Evolutionary conservation across 1,140 invertebrate genomes (phyloP).

Genomic region (Archegozetes longisetosus): DNA sequence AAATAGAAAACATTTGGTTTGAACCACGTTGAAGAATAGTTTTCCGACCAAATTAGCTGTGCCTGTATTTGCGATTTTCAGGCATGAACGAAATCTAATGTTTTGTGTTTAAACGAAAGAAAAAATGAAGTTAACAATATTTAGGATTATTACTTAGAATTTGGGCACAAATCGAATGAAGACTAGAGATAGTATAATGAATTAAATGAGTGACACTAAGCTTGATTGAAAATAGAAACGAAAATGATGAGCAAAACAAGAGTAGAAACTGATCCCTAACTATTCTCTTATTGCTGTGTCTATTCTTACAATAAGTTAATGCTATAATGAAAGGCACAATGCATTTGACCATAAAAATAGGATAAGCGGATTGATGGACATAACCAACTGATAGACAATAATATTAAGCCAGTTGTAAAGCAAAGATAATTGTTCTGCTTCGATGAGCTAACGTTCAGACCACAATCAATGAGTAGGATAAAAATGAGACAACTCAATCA

Average conservation of each 20-base stretch:
- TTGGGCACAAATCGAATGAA: too few relatives aligned
- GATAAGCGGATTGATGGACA: not conserved
- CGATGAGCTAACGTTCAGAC: not conserved
- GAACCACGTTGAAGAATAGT: constrained; percentile 81
- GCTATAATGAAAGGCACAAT: not conserved
- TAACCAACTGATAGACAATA: not conserved
- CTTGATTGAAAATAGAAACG: too few relatives aligned
- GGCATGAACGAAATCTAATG: constrained; percentile 68
- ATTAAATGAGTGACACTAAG: too few relatives aligned
- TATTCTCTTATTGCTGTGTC: not conserved
- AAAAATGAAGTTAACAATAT: too few relatives aligned
- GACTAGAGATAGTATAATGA: too few relatives aligned
- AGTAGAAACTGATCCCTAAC: too few relatives aligned
- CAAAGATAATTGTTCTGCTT: not conserved
- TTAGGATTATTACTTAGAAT: too few relatives aligned
- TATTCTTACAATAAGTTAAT: not conserved
- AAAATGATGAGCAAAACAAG: too few relatives aligned
- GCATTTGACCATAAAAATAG: constrained; percentile 1
- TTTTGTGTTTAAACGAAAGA: not conserved
- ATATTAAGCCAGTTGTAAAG: not conserved
- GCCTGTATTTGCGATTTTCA: constrained; percentile 65
- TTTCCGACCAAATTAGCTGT: constrained; percentile 77
- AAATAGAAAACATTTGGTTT: constrained; percentile 76
- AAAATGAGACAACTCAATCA: too few relatives aligned
- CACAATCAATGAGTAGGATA: not conserved